Percentiles rank a stretch among this genome's conserved stretches.
Conservation (phyloP, 2,888 invertebrate genomes). For the Heteromyza rotundicornis region DNA sequence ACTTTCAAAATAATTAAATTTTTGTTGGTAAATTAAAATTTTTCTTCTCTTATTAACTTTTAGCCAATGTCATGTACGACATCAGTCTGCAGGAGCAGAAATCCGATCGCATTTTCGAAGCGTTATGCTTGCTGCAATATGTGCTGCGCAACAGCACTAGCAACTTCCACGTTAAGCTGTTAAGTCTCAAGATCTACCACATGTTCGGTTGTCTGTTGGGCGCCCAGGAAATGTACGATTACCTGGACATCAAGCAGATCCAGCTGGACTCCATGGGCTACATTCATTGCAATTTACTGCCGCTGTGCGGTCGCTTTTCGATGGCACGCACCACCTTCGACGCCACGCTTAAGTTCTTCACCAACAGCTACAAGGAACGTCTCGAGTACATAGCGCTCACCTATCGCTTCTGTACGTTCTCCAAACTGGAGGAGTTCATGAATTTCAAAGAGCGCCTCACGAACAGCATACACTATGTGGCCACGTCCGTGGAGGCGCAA, state of each 20-base stretch:
- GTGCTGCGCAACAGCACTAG: conserved; percentile 79
- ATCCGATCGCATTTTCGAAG: conserved; percentile 68
- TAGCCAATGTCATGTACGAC: conserved; percentile 63
- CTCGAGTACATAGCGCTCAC: conserved; percentile 90
- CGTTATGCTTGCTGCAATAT: conserved; percentile 74
- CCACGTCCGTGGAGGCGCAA: conserved; percentile 71
- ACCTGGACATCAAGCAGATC: conserved; percentile 89
- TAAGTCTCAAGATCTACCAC: conserved; percentile 83
- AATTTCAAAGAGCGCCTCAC: conserved; percentile 81
- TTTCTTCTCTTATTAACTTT: conserved; percentile 12
- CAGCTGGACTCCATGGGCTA: conserved; percentile 92
- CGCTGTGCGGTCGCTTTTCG: conserved; percentile 74
- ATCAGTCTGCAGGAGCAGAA: conserved; percentile 65
- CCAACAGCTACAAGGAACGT: conserved; percentile 87
- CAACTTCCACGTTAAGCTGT: conserved; percentile 87
- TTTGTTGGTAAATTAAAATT: not conserved
- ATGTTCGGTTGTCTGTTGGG: conserved; percentile 74
- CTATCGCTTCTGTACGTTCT: conserved; percentile 94
- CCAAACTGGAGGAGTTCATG: conserved; percentile 88
- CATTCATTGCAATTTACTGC: conserved; percentile 77
- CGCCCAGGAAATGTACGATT: conserved; percentile 76
- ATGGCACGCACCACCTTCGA: conserved; percentile 75
- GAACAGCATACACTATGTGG: conserved; percentile 80
- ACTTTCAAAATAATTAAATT: not conserved
- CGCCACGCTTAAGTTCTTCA: conserved; percentile 83